Percentiles rank a stretch among this genome's conserved stretches.
Conservation (phyloP, 2,113 vertebrate genomes). For the Vombatus ursinus region DNA sequence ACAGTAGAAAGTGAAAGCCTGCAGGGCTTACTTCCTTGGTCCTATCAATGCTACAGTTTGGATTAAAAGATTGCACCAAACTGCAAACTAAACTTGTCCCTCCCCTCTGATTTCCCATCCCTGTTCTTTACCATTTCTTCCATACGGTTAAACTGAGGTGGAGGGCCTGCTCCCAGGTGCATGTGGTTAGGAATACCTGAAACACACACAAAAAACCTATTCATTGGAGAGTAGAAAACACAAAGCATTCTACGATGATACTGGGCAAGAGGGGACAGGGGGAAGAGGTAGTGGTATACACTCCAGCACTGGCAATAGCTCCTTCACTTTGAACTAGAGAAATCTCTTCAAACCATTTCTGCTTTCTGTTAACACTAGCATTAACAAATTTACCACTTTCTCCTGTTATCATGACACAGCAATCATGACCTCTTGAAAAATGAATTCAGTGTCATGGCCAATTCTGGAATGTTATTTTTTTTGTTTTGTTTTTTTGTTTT, state of each 20-base stretch:
- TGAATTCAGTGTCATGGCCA: not conserved
- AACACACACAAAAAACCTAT: conserved; percentile 55
- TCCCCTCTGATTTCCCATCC: conserved; percentile 57
- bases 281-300: not conserved
- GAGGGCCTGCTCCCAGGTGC: conserved; percentile 88
- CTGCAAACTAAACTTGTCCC: not conserved
- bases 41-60: not conserved
- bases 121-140: conserved; percentile 89
- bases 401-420: not conserved
- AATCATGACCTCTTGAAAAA: not conserved
- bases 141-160: conserved; percentile 89
- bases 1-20: not conserved
- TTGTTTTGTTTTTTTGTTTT: not conserved
- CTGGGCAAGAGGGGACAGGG: not conserved
- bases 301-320: not conserved
- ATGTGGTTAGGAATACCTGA: conserved; percentile 89
- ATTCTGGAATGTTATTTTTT: not conserved
- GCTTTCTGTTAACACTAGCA: conserved; percentile 32
- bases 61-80: conserved; percentile 1
- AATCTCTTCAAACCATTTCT: conserved; percentile 46
- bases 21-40: not conserved
- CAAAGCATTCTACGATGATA: conserved; percentile 9
- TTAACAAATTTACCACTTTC: conserved; percentile 16
- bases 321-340: conserved; percentile 37
- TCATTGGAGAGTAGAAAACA: conserved; percentile 15